Evolutionary conservation across 1,140 invertebrate genomes (phyloP).

Genomic region (Paramacrobiotus metropolitanus): DNA sequence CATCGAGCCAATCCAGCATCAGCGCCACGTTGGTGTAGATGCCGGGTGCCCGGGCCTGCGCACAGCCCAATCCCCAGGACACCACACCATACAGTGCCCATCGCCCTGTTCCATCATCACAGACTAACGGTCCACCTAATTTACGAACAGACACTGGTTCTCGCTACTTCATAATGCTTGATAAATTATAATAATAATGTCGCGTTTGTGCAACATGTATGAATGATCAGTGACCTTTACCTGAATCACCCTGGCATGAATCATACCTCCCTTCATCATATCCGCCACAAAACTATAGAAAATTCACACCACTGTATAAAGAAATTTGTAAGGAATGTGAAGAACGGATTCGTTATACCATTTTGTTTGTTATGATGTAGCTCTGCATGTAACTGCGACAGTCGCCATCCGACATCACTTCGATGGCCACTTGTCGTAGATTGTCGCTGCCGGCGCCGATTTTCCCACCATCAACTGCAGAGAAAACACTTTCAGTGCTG

Average conservation of each 20-base stretch:
- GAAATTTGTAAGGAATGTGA: no score
- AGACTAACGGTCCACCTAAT: background rate
- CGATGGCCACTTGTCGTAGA: background rate
- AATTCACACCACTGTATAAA: no score
- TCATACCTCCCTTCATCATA: background rate
- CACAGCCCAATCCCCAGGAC: slow-evolving; percentile 35
- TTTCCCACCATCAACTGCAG: background rate
- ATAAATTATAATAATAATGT: no score
- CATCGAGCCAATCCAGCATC: slow-evolving; percentile 47
- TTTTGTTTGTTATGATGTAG: background rate
- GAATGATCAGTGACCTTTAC: background rate
- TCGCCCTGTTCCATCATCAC: background rate
- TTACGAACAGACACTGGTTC: no score
- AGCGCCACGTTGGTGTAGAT: slow-evolving; percentile 51
- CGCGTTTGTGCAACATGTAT: no score
- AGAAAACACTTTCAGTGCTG: background rate
- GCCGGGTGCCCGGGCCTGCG: slow-evolving; percentile 42
- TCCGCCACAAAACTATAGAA: background rate
- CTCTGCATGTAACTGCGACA: background rate
- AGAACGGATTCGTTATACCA: no score
- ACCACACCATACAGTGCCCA: slow-evolving; percentile 9
- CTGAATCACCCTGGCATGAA: background rate
- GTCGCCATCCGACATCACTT: background rate
- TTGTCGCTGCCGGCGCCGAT: background rate
- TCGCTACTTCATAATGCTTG: no score